Base-by-base conservation (phyloP, 2,113 vertebrate species). In the Elanus axillaris region DNA sequence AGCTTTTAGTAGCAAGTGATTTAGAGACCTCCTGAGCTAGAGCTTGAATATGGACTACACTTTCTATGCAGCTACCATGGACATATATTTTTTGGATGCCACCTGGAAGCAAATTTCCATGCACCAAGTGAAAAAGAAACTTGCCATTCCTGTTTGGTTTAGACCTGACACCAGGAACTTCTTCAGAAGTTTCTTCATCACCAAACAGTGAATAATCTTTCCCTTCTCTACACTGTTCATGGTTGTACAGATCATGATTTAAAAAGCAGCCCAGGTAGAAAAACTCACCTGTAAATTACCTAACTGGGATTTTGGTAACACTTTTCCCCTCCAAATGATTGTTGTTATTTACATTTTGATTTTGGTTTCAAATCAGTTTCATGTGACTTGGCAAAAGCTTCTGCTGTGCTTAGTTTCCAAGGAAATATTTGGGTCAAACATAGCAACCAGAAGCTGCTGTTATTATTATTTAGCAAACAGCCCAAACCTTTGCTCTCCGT, bases 341-440 rank as follows among this genome's bases (percentile, higher is more conserved):
- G 6, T 50, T 85, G 38, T 60, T 81, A 56, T 78, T 89, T 89
- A 69, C 23, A 34, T 85, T 63, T 76, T n/a, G 13, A 64, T 64
- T 81, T 48, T 21, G 13, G 6, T 94, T 91, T 94, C 86, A 78
- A 92, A 78, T 50, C 58, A 45, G 48, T 25, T 86, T 84, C 60
- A 50, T 85, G 31, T 6, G 1, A 60, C 56, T 94, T 92, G 80
- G 92, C 88, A 81, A 60, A 40, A 82, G 4, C 64, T 91, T 72
- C 88, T 82, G 34, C 48, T 81, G 34, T 82, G 48, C 32, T 96
- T 94, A 71, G 86, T 96, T 97, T 89, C 91, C 86, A 97, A 91
- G 88, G 73, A 95, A 95, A 94, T 95, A 85, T 81, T 94, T 94
- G 83, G 83, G 92, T 87, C 66, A 92, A 81, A 45, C 80, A 63